Evolutionary conservation across 2,888 invertebrate genomes (phyloP).

Genomic region (Criorhina ranunculi): DNA sequence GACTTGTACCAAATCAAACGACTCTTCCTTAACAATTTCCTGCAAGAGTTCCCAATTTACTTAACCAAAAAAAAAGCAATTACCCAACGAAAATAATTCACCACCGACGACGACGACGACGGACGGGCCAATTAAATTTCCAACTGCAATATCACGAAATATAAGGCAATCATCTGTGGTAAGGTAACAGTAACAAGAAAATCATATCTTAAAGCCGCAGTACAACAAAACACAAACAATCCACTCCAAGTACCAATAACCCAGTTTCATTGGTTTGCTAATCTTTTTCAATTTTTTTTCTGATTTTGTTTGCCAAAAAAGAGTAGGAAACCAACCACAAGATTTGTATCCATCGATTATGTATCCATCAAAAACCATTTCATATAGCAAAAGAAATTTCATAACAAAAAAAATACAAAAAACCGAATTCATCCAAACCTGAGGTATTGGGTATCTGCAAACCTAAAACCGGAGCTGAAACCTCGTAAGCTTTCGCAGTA

Average conservation of each 20-base stretch:
- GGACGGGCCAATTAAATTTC: constrained; percentile 49
- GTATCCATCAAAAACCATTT: constrained; percentile 10
- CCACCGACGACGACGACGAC: neutral
- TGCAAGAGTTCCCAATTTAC: neutral
- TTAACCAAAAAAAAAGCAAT: neutral
- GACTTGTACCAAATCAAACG: too few species aligned
- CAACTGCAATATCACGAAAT: constrained; percentile 49
- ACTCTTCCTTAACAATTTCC: too few species aligned
- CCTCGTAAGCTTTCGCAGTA: constrained; percentile 31
- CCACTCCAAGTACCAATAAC: constrained; percentile 46
- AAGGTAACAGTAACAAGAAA: constrained; percentile 20
- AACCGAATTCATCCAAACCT: neutral
- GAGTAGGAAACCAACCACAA: constrained; percentile 15
- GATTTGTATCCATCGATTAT: neutral
- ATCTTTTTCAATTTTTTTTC: constrained; percentile 4
- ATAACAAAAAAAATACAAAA: constrained; percentile 43
- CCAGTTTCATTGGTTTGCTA: constrained; percentile 34
- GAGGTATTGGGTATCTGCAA: constrained; percentile 48
- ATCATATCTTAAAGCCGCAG: constrained; percentile 28
- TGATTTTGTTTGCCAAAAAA: constrained; percentile 14
- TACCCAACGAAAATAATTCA: constrained; percentile 25
- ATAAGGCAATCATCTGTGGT: constrained; percentile 40
- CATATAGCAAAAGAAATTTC: constrained; percentile 43
- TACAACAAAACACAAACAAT: neutral
- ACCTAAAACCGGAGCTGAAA: constrained; percentile 14